Conservation (phyloP, 2,888 invertebrate species). For the Volucella inanis region DNA sequence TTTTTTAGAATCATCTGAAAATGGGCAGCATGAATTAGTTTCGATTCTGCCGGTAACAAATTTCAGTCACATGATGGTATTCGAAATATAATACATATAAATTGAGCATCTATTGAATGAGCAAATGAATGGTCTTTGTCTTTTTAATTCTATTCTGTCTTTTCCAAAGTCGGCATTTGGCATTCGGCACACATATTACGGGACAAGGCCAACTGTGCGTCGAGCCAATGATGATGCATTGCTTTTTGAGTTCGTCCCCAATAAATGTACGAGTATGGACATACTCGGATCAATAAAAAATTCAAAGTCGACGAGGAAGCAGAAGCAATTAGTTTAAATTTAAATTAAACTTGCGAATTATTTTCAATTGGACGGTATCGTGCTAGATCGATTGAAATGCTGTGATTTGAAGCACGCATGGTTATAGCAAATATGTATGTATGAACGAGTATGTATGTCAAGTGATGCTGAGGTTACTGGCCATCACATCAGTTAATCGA, state of each 20-base stretch:
- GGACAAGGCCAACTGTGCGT: slow-evolving; percentile 60
- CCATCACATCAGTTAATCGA: slow-evolving; percentile 30
- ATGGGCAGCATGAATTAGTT: slow-evolving; percentile 52
- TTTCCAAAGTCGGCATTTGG: slow-evolving; percentile 22
- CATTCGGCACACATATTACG: slow-evolving; percentile 35
- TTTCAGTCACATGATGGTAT: slow-evolving; percentile 64
- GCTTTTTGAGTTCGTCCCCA: slow-evolving; percentile 52
- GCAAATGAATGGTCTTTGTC: slow-evolving; percentile 22
- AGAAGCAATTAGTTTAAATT: slow-evolving; percentile 59
- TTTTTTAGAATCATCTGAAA: slow-evolving; percentile 69
- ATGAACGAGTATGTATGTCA: not conserved
- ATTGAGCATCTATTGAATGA: slow-evolving; percentile 61
- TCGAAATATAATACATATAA: slow-evolving; percentile 44
- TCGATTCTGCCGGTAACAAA: slow-evolving; percentile 32
- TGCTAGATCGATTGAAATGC: slow-evolving; percentile 51
- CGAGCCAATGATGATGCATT: slow-evolving; percentile 42
- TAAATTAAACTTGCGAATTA: slow-evolving; percentile 39
- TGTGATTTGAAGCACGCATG: slow-evolving; percentile 38
- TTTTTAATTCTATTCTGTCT: slow-evolving; percentile 38
- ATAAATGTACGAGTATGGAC: slow-evolving; percentile 36
- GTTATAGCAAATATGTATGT: too few species aligned
- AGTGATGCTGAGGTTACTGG: slow-evolving; percentile 25
- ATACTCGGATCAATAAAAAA: slow-evolving; percentile 6
- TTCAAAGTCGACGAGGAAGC: slow-evolving; percentile 42
- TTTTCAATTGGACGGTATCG: slow-evolving; percentile 56